phyloP scores from a whole-genome alignment of 2,797 vertebrate species.

The Tinamus major region DNA sequence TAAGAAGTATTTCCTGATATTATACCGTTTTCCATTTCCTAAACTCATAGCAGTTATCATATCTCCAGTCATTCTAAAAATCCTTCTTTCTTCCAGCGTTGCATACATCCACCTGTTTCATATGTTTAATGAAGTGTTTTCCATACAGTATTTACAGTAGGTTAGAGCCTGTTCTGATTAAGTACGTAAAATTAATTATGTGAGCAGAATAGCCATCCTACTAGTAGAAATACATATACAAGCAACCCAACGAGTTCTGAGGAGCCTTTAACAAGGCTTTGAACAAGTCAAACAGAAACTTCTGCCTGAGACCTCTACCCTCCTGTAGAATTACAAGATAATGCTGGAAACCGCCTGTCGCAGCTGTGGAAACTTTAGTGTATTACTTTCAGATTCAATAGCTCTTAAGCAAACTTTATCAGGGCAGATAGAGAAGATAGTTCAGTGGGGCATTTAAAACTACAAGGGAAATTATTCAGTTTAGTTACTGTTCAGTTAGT shows the following conservation, averaged over 20 bases:
- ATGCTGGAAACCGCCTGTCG: not conserved
- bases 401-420: not conserved
- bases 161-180: not conserved
- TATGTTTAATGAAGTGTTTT: not conserved
- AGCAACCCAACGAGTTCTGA: not conserved
- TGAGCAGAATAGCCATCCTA: not conserved
- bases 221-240: not conserved
- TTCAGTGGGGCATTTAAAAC: not conserved
- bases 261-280: too few species aligned
- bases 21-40: not conserved
- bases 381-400: rapidly evolving
- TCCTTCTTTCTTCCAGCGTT: not conserved
- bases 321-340: not conserved
- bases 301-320: not conserved
- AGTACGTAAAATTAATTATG: not conserved
- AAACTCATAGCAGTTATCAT: not conserved
- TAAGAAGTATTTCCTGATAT: not conserved
- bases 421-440: not conserved
- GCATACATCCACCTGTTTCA: not conserved
- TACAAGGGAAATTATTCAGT: not conserved
- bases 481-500: not conserved
- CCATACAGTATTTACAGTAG: not conserved
- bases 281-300: not conserved
- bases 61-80: not conserved
- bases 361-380: not conserved